These are phyloP conservation scores for Monomorium pharaonis DNA, from an alignment of 1,140 invertebrate species.

Conservation along the genomic window DNA sequence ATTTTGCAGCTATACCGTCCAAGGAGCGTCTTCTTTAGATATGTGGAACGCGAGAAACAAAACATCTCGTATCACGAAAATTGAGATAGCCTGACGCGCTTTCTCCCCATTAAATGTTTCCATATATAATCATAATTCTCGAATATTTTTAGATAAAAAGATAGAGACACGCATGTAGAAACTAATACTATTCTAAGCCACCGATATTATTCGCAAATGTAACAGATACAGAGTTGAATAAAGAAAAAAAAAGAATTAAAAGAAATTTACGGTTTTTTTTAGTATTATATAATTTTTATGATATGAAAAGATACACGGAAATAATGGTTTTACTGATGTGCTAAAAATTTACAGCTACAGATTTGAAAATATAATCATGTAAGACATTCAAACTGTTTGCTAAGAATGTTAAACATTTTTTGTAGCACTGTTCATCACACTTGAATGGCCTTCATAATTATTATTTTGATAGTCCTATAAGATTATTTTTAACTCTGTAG, in stretches of 20 bases:
- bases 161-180: neutral
- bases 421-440: too few relatives aligned
- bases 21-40: neutral
- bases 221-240: neutral
- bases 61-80: neutral
- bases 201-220: neutral
- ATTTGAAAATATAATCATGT: too few relatives aligned
- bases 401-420: too few relatives aligned
- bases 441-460: too few relatives aligned
- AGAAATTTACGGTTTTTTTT: neutral
- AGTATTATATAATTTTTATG: neutral
- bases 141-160: neutral
- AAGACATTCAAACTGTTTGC: too few relatives aligned
- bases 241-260: neutral
- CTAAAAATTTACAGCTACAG: too few relatives aligned
- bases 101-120: neutral
- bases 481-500: too few relatives aligned
- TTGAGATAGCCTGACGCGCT: neutral
- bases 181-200: neutral
- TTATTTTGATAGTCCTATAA: too few relatives aligned
- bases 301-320: neutral
- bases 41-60: neutral
- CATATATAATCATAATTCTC: neutral
- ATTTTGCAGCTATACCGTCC: slow-evolving; percentile 13
- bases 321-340: too few relatives aligned